phyloP scores from a whole-genome alignment of 2,797 vertebrate species.

The Harpagifer antarcticus region DNA sequence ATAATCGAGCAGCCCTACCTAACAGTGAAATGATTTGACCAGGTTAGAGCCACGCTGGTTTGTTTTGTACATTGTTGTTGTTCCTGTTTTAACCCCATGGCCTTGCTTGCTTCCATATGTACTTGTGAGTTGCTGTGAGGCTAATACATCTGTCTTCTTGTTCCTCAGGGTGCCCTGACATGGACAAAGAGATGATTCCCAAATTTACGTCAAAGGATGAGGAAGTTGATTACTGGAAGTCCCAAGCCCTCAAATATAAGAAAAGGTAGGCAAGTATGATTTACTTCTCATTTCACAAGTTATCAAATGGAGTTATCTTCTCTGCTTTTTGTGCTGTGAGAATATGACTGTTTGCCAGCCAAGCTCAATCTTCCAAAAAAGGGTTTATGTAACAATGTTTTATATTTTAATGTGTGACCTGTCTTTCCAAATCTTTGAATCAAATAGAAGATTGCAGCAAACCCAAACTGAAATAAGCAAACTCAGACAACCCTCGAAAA shows the following conservation, averaged over 20 bases:
- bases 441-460: constrained; percentile 4
- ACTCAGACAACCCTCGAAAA: neutral
- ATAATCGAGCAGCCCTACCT: neutral
- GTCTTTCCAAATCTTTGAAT: neutral
- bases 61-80: neutral
- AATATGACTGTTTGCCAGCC: constrained; percentile 4
- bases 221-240: constrained; percentile 97
- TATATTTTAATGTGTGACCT: constrained; percentile 6
- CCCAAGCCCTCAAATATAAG: constrained; percentile 93
- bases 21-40: neutral
- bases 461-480: neutral
- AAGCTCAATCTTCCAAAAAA: constrained; percentile 12
- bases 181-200: constrained; percentile 97
- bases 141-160: constrained; percentile 7
- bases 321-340: neutral
- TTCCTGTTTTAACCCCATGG: neutral
- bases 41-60: neutral
- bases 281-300: neutral
- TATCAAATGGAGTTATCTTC: neutral
- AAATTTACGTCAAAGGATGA: constrained; percentile 96
- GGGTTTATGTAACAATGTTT: constrained; percentile 35
- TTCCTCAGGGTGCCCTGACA: constrained; percentile 85
- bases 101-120: neutral
- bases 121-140: neutral
- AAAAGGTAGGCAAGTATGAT: constrained; percentile 87